phyloP scores from a whole-genome alignment of 2,113 vertebrate species.

The Silurus meridionalis region DNA sequence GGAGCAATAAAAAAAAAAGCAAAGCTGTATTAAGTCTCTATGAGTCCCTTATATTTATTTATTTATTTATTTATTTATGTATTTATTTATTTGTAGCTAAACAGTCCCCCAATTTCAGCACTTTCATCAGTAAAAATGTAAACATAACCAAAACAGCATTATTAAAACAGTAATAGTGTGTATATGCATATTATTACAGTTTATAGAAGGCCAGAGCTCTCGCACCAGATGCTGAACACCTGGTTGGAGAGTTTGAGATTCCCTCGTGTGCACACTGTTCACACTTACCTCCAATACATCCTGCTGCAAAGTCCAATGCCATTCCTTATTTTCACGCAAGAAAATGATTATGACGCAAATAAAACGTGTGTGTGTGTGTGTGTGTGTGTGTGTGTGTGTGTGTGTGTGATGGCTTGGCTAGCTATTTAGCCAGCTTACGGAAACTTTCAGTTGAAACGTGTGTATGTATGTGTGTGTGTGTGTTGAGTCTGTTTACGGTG shows the following conservation, averaged over 20 bases:
- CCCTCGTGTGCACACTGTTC: not conserved
- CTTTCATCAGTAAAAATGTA: not conserved
- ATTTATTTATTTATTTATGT: no score
- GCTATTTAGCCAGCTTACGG: not conserved
- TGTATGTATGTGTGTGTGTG: not conserved
- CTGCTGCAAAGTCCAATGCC: conserved; percentile 75
- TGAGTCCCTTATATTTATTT: not conserved
- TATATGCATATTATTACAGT: no score
- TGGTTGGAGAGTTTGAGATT: no score
- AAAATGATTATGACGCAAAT: not conserved
- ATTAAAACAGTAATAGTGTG: no score
- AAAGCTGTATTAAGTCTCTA: not conserved
- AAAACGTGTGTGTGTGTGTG: not conserved
- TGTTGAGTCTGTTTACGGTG: not conserved
- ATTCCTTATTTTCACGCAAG: conserved; percentile 55
- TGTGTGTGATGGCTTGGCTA: not conserved
- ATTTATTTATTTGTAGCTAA: no score
- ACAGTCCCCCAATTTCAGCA: not conserved
- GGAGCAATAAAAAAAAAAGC: not conserved
- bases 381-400: no score
- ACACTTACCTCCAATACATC: conserved; percentile 73
- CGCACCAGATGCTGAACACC: no score
- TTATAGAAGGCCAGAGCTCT: no score
- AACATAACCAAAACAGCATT: no score
- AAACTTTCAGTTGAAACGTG: not conserved